Percentiles rank a stretch among this genome's conserved stretches.
phyloP scores from a whole-genome alignment of 1,140 invertebrate genomes.

The Eumeta japonica region DNA sequence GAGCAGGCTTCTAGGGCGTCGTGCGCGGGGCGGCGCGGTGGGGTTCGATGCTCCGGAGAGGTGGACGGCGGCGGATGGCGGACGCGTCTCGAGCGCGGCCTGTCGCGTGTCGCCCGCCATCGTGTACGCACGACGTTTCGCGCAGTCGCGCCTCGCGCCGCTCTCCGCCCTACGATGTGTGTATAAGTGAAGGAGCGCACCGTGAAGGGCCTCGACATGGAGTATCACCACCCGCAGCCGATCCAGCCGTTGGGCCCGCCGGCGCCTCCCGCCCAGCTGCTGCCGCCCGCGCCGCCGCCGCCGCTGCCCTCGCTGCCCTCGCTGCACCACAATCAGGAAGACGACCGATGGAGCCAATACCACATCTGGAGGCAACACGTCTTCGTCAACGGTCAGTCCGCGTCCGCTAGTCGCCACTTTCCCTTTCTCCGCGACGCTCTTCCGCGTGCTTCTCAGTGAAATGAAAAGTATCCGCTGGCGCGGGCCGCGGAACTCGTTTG shows the following conservation, averaged over 20 bases:
- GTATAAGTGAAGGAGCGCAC: constrained; percentile 29
- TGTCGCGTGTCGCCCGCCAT: constrained; percentile 23
- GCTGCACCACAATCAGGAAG: constrained; percentile 48
- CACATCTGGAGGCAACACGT: constrained; percentile 64
- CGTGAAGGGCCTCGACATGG: constrained; percentile 26
- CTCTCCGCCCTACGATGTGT: constrained; percentile 39
- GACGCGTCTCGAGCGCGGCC: constrained; percentile 6
- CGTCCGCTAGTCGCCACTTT: constrained; percentile 7
- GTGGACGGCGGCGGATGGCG: constrained; percentile 1
- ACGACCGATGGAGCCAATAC: constrained; percentile 59
- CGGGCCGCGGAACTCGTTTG: not conserved
- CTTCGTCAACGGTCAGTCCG: constrained; percentile 61
- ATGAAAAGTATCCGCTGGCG: not conserved
- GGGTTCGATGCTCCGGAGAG: not conserved
- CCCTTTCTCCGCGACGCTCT: too few relatives aligned
- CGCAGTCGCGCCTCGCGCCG: constrained; percentile 13
- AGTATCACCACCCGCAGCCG: constrained; percentile 37
- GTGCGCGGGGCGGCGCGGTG: constrained; percentile 1
- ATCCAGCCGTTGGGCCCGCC: constrained; percentile 37
- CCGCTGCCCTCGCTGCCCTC: constrained; percentile 45
- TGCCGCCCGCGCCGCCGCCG: constrained; percentile 33
- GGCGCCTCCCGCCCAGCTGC: constrained; percentile 33
- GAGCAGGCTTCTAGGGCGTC: constrained; percentile 9
- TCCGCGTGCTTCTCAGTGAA: not conserved
- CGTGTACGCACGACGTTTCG: constrained; percentile 26